Base-by-base conservation (phyloP, 2,113 vertebrate species). In the Ovis canadensis region DNA sequence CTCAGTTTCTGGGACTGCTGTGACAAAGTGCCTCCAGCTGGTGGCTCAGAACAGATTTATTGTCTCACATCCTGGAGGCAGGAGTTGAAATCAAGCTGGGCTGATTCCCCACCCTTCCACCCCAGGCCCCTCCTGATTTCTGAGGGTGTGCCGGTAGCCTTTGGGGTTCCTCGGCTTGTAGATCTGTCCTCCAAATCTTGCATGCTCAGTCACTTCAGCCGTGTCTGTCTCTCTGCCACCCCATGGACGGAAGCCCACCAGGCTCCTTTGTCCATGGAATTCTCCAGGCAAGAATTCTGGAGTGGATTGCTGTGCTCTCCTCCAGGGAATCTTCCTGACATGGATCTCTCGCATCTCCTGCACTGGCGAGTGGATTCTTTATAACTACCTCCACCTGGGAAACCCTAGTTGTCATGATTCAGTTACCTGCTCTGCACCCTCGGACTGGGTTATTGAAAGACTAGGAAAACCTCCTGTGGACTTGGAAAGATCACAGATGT, bases 331-430 rank as follows among this genome's bases (percentile, higher is more conserved):
- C 67, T 13, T 74, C 67, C 36, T 25, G 36, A 43, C 71, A 14
- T 0, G 0, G 36, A 8, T 15, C 71, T 77, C 71, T 27, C 7
- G 0, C 21, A 1, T 27, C 12, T 77, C 40, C 12, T 15, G 40
- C 40, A 27, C 2, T 43, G 36, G 67, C 36, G 40, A 23, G 67
- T 74, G 40, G 71, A 4, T 7, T 40, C 40, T 14, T 27, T 15
- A 43, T 7, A 77, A 14, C 36, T 14, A 43, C 12, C 23, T 27
- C 40, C 40, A 7, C 13, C 36, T 5, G 40, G 71, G 71, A 27
- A 43, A 43, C 40, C 71, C 71, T 31, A 6, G 48, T n/a, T 52
- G 78, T 81, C 48, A 81, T 31, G 78, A 52, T 33, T 81, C 45
- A 50, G 45, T 50, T 33, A 50, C 29, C 78, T 81, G 45, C 31